Base-by-base conservation (phyloP, 2,888 invertebrate species). In the Zele albiditarsus region DNA sequence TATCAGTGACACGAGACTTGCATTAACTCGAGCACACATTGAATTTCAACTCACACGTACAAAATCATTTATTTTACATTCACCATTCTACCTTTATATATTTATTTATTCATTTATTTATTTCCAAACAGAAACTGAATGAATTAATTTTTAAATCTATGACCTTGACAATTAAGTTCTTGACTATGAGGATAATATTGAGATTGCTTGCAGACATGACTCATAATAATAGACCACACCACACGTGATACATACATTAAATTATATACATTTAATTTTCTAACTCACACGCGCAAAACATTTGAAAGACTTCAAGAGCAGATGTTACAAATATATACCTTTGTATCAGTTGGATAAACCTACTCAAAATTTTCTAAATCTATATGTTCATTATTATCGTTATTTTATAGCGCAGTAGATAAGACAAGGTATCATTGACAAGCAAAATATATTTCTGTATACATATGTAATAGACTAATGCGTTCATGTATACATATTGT, bases 1-100 rank as follows among this genome's bases (percentile, higher is more conserved):
- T 20, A 53, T 53, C 53, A 53, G 65, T 65, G 78, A 79, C 77
- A 77, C 78, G 79, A 75, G 72, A 77, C 76, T 77, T 74, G 78
- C 78, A 79, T 79, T 79, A 79, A 77, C 78, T 57, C 68, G 63
- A 46, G 28, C 68, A 68, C 20, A 33, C 12, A 63, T 63, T 31
- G 63, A 10, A 63, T 63, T 63, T 63, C 1, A 63, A 63, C n/a
- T 10, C 28, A 31, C 62, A 62, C 33, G 6, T 20, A 53, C 20
- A 23, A 33, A 63, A n/a, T 20, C 27, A 63, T 31, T 28, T 28
- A 63, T 33, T 33, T 33, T n/a, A 63, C 33, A 33, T 33, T 33
- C 33, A 33, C 5, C 28, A 16, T 14, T 23, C 2, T 49, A 49
- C 5, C 16, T 20, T 49, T 49, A 20, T 20, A 20, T 23, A 53